Percentiles rank a stretch among this genome's conserved stretches.
These are phyloP conservation scores for Drosophila nikananu DNA, from an alignment of 1,140 invertebrate species.

Conservation along the genomic window DNA sequence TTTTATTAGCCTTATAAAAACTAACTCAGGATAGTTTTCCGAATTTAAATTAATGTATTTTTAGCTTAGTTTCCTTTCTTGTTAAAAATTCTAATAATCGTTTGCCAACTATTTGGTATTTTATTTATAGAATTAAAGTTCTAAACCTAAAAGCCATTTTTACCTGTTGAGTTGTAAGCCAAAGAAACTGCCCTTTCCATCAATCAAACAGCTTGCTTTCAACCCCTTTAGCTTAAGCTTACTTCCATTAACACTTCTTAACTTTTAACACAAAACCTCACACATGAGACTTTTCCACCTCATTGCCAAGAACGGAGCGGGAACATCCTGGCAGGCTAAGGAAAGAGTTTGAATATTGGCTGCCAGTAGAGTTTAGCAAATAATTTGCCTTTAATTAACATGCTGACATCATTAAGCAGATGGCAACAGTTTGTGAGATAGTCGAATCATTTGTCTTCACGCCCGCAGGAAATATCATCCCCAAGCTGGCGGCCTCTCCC, in stretches of 20 bases:
- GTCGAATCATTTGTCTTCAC: slow-evolving; percentile 67
- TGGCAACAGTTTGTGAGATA: slow-evolving; percentile 73
- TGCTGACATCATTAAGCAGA: slow-evolving; percentile 78
- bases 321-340: not conserved
- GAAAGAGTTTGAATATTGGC: slow-evolving; percentile 15
- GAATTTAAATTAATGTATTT: no score
- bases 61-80: no score
- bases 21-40: no score
- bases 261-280: slow-evolving; percentile 23
- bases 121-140: not conserved
- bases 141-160: no score
- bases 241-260: slow-evolving; percentile 19
- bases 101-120: not conserved
- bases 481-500: not conserved
- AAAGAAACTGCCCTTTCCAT: not conserved
- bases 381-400: slow-evolving; percentile 82
- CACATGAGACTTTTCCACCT: slow-evolving; percentile 5
- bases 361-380: slow-evolving; percentile 63
- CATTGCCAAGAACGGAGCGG: not conserved
- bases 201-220: slow-evolving; percentile 1
- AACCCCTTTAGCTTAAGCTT: not conserved
- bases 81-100: not conserved
- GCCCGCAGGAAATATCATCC: slow-evolving; percentile 57
- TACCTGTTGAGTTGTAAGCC: not conserved
- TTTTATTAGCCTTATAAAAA: no score